These are phyloP conservation scores for Bibio marci DNA, from an alignment of 2,888 invertebrate species.

Conservation along the genomic window DNA sequence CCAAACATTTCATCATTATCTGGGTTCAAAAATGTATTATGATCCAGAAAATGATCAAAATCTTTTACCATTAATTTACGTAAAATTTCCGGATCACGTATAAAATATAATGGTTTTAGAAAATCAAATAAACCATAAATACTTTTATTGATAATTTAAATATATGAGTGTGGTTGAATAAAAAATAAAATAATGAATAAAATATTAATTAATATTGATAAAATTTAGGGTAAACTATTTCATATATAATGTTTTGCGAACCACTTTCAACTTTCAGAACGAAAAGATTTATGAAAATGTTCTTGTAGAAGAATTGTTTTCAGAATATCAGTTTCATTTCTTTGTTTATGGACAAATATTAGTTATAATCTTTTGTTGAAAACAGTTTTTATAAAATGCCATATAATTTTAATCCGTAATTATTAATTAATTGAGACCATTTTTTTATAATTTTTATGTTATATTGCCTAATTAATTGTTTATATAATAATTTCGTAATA, in stretches of 20 bases:
- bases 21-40: conserved; percentile 25
- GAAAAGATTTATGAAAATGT: not conserved
- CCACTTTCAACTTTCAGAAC: not conserved
- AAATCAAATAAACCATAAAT: conserved; percentile 33
- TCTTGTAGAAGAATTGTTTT: no score
- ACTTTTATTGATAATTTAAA: no score
- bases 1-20: conserved; percentile 32
- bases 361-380: no score
- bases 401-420: no score
- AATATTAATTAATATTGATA: no score
- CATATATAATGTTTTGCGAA: not conserved
- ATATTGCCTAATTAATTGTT: no score
- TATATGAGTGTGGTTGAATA: no score
- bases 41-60: conserved; percentile 37
- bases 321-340: not conserved
- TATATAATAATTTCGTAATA: no score
- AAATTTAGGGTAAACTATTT: not conserved
- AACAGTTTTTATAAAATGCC: no score
- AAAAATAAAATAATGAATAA: no score
- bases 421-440: no score
- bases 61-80: conserved; percentile 37
- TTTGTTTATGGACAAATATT: not conserved
- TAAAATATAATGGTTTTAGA: conserved; percentile 24
- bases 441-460: no score
- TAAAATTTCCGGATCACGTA: conserved; percentile 36